Conservation (phyloP, 2,888 invertebrate genomes). For the Agrochola litura region DNA sequence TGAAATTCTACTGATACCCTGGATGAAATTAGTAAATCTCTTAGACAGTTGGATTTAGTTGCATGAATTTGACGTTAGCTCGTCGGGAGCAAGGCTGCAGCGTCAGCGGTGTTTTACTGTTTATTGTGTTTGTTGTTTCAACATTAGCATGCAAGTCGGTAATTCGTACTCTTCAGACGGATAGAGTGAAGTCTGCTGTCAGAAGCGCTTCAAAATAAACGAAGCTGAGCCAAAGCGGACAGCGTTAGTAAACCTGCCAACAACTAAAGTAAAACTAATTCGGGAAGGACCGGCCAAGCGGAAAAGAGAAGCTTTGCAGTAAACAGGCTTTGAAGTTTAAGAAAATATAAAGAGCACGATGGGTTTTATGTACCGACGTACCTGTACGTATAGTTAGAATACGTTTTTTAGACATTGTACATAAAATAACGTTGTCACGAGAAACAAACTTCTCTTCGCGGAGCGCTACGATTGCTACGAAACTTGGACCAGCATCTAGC, state of each 20-base stretch:
- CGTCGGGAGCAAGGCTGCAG: slow-evolving; percentile 25
- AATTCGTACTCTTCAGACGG: slow-evolving; percentile 39
- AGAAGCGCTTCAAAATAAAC: slow-evolving; percentile 32
- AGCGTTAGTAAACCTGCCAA: slow-evolving; percentile 29
- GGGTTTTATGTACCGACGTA: slow-evolving; percentile 9
- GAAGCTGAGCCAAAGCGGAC: slow-evolving; percentile 34
- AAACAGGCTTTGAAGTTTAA: slow-evolving; percentile 56
- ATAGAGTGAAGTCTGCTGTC: slow-evolving; percentile 30
- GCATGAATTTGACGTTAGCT: slow-evolving; percentile 24
- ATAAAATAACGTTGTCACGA: slow-evolving; percentile 5
- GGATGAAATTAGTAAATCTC: slow-evolving; percentile 33
- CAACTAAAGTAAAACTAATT: slow-evolving; percentile 49
- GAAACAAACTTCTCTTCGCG: not conserved
- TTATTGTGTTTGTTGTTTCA: slow-evolving; percentile 40
- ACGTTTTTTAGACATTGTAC: not conserved
- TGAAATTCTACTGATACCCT: slow-evolving; percentile 5
- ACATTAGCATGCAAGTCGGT: slow-evolving; percentile 49
- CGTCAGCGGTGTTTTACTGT: slow-evolving; percentile 35
- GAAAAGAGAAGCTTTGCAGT: slow-evolving; percentile 42
- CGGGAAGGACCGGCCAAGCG: slow-evolving; percentile 34
- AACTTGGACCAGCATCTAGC: not conserved
- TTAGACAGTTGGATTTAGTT: slow-evolving; percentile 17
- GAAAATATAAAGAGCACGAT: slow-evolving; percentile 39
- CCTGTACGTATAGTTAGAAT: slow-evolving; percentile 3
- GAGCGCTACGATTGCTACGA: not conserved